These are phyloP conservation scores for Tigriopus japonicus DNA, from an alignment of 1,140 invertebrate species.

Conservation along the genomic window DNA sequence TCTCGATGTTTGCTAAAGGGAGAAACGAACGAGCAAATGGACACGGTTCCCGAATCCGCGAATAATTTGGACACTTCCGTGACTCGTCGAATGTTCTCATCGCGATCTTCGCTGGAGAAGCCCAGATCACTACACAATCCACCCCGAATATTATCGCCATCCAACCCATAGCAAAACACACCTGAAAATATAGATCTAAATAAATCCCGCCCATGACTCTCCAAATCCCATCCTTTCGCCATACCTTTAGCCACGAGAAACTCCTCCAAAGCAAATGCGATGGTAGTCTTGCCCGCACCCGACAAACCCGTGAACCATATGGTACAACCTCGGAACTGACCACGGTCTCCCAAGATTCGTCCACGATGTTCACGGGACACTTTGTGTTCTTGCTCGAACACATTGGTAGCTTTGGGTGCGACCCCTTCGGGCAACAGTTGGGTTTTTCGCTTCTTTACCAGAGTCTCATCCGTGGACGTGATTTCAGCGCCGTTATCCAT, in stretches of 20 bases:
- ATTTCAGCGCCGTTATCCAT: not conserved
- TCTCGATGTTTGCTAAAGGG: slow-evolving; percentile 83
- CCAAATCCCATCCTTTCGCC: not conserved
- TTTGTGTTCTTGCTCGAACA: slow-evolving; percentile 81
- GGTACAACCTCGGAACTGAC: slow-evolving; percentile 90
- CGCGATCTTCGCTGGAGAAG: slow-evolving; percentile 70
- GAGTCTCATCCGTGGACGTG: not conserved
- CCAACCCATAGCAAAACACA: slow-evolving; percentile 78
- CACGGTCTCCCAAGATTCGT: slow-evolving; percentile 66
- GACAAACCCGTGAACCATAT: slow-evolving; percentile 81
- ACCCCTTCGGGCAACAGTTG: not conserved
- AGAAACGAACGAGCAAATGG: slow-evolving; percentile 90
- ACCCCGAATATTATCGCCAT: slow-evolving; percentile 91
- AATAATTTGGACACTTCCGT: slow-evolving; percentile 95
- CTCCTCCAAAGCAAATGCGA: slow-evolving; percentile 88
- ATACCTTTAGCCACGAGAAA: slow-evolving; percentile 63
- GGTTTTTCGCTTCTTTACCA: not conserved
- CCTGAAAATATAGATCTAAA: not conserved
- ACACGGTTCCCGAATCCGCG: slow-evolving; percentile 87
- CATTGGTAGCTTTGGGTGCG: slow-evolving; percentile 48
- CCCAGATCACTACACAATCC: slow-evolving; percentile 90
- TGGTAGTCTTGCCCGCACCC: slow-evolving; percentile 83
- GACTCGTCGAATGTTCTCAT: slow-evolving; percentile 91
- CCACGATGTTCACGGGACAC: slow-evolving; percentile 81
- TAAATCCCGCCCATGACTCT: too few relatives aligned